phyloP scores from a whole-genome alignment of 2,797 vertebrate species.

The Aeoliscus strigatus region DNA sequence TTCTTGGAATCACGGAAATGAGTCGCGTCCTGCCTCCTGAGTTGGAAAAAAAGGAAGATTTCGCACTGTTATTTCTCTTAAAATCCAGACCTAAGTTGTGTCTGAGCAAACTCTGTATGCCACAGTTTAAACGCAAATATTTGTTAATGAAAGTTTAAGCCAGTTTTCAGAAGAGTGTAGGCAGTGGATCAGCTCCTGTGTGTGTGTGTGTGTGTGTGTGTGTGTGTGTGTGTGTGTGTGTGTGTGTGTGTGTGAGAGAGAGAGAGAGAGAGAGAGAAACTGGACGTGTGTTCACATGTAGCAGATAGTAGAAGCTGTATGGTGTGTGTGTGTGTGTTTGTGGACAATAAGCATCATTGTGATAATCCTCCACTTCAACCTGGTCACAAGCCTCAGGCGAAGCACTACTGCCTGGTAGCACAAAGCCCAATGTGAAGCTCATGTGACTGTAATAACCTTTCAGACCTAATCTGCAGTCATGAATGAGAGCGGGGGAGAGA shows the following conservation, averaged over 20 bases:
- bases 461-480: constrained; percentile 65
- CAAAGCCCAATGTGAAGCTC: constrained; percentile 67
- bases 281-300: not conserved
- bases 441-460: constrained; percentile 75
- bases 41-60: no score
- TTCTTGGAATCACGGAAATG: no score
- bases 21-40: no score
- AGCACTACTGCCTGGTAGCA: constrained; percentile 59
- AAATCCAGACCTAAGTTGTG: no score
- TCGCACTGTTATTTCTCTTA: no score
- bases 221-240: not conserved
- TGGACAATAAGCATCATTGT: constrained; percentile 18
- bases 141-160: no score
- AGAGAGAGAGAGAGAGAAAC: not conserved
- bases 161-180: no score
- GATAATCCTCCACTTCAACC: constrained; percentile 36
- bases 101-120: no score
- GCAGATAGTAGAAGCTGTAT: no score
- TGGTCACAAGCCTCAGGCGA: constrained; percentile 64
- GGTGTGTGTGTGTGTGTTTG: constrained; percentile 5
- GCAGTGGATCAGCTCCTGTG: no score
- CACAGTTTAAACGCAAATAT: no score
- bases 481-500: constrained; percentile 28
- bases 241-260: not conserved
- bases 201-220: not conserved